These are phyloP conservation scores for Eristalinus aeneus DNA, from an alignment of 2,888 invertebrate genomes.

Conservation along the genomic window DNA sequence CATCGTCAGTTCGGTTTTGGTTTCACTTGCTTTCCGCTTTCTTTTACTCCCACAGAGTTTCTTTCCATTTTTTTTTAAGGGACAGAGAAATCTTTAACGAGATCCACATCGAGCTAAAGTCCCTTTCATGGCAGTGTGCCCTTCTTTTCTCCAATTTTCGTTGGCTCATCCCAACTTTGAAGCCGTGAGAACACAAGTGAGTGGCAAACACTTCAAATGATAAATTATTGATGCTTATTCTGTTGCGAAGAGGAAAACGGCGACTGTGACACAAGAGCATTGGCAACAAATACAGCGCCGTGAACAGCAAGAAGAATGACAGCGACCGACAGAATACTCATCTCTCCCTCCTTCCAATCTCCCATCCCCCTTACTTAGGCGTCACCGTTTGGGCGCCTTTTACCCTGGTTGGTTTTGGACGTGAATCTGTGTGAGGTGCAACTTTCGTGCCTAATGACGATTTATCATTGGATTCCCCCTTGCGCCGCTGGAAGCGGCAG, in stretches of 20 bases:
- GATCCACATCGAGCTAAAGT: conserved; percentile 34
- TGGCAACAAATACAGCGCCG: conserved; percentile 30
- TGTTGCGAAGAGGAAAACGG: conserved; percentile 31
- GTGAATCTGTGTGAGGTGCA: conserved; percentile 13
- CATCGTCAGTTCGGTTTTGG: conserved; percentile 31
- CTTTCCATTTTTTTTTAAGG: neutral
- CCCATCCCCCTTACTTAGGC: neutral
- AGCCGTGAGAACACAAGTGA: conserved; percentile 35
- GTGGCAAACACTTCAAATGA: conserved; percentile 61
- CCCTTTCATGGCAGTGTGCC: conserved; percentile 10
- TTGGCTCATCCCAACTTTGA: conserved; percentile 28
- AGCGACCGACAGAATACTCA: conserved; percentile 7
- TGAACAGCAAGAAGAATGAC: conserved; percentile 30
- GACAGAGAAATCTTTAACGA: conserved; percentile 44
- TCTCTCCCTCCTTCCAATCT: neutral
- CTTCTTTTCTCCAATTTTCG: neutral
- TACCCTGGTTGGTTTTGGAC: neutral
- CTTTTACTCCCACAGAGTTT: conserved; percentile 2
- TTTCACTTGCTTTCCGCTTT: conserved; percentile 34
- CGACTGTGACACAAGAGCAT: conserved; percentile 34
- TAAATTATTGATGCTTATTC: conserved; percentile 65
- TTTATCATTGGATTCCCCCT: conserved; percentile 43
- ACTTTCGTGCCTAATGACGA: conserved; percentile 43
- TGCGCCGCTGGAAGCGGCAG: neutral
- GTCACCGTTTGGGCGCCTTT: neutral